phyloP scores from a whole-genome alignment of 2,888 invertebrate species.

The Camponotus fellah region DNA sequence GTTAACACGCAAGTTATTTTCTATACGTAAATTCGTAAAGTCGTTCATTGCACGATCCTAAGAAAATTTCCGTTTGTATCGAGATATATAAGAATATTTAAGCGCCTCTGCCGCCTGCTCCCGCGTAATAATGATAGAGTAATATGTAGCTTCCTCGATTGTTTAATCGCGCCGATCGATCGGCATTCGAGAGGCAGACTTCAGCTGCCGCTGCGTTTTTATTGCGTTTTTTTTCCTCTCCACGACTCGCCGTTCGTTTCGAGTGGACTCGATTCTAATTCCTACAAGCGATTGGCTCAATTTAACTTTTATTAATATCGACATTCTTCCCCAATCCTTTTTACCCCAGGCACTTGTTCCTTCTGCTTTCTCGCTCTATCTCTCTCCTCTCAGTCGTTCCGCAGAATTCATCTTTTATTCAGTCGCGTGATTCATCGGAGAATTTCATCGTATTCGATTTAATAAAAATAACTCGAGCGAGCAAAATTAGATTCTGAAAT shows the following conservation, averaged over 20 bases:
- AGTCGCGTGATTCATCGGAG: slow-evolving; percentile 80
- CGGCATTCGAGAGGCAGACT: slow-evolving; percentile 50
- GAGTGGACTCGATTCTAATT: slow-evolving; percentile 76
- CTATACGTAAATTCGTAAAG: slow-evolving; percentile 16
- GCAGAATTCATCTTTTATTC: slow-evolving; percentile 84
- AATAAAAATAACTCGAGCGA: slow-evolving; percentile 80
- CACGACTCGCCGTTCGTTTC: slow-evolving; percentile 46
- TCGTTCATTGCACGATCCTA: slow-evolving; percentile 10
- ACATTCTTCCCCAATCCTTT: slow-evolving; percentile 79
- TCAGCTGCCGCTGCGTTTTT: slow-evolving; percentile 66
- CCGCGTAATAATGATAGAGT: slow-evolving; percentile 47
- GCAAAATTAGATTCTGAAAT: slow-evolving; percentile 56
- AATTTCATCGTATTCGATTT: slow-evolving; percentile 77
- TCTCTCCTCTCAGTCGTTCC: slow-evolving; percentile 50
- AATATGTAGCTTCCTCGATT: slow-evolving; percentile 48
- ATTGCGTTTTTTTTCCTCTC: slow-evolving; percentile 59
- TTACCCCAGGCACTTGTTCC: slow-evolving; percentile 75
- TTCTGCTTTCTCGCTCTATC: slow-evolving; percentile 43
- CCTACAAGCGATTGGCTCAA: slow-evolving; percentile 81
- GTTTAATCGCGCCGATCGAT: slow-evolving; percentile 59
- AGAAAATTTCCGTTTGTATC: slow-evolving; percentile 24
- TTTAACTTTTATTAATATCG: slow-evolving; percentile 84
- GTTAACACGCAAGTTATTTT: slow-evolving; percentile 29
- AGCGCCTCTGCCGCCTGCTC: not conserved
- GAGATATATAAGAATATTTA: slow-evolving; percentile 40